phyloP scores from a whole-genome alignment of 2,113 vertebrate genomes.

The Manacus vitellinus region DNA sequence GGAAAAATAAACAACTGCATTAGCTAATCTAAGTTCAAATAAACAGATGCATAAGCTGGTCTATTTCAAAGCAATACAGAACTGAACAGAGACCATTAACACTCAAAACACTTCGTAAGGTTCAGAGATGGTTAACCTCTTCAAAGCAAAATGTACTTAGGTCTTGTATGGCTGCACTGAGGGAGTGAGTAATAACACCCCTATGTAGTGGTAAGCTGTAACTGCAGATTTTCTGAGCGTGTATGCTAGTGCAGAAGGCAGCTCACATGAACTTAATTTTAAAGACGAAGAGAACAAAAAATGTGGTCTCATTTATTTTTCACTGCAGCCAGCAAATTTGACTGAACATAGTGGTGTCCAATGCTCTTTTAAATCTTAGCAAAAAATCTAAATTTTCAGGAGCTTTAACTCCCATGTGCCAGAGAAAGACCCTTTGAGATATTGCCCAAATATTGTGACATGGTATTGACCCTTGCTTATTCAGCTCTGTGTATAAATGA shows the following conservation, averaged over 20 bases:
- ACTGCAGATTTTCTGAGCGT: neutral
- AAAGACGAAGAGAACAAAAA: neutral
- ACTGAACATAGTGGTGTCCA: neutral
- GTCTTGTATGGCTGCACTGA: neutral
- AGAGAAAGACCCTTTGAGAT: neutral
- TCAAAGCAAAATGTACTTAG: neutral
- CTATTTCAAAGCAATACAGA: neutral
- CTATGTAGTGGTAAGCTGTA: neutral
- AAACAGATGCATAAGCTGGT: constrained; percentile 42
- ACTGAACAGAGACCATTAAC: constrained; percentile 23
- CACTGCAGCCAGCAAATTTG: neutral
- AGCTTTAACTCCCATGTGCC: neutral
- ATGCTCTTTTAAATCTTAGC: neutral
- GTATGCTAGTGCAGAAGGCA: neutral
- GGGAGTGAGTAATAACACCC: neutral
- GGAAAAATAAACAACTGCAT: constrained; percentile 51
- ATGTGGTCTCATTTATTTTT: neutral
- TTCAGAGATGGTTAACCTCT: constrained; percentile 23
- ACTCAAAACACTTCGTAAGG: constrained; percentile 1
- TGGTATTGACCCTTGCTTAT: neutral
- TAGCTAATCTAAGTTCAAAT: constrained; percentile 46
- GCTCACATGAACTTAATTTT: neutral
- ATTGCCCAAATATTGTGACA: neutral
- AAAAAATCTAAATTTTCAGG: neutral
- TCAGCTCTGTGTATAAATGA: neutral